Evolutionary conservation across 2,888 invertebrate genomes (phyloP).

Genomic region (Terebella lapidaria): DNA sequence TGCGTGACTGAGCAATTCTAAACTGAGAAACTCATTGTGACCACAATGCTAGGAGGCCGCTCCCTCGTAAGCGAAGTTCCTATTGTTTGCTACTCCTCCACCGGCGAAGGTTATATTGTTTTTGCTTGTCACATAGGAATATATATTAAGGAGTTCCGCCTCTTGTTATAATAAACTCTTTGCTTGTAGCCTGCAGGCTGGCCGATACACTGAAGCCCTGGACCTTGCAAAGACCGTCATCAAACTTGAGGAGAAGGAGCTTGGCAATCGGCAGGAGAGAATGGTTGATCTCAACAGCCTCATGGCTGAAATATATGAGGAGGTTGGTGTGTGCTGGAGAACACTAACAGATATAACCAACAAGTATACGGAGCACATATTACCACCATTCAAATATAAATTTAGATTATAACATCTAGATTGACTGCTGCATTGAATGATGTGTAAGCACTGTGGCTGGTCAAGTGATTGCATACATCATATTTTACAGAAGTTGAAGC

Average conservation of each 20-base stretch:
- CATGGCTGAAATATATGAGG: constrained; percentile 51
- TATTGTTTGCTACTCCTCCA: no score
- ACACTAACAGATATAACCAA: background rate
- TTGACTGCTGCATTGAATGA: background rate
- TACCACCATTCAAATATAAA: no score
- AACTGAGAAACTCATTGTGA: no score
- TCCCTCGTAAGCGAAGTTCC: no score
- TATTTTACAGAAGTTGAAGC: constrained; percentile 45
- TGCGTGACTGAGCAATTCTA: no score
- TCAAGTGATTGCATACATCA: background rate
- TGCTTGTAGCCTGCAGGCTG: constrained; percentile 42
- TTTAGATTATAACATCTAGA: background rate
- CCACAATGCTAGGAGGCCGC: no score
- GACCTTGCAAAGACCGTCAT: constrained; percentile 46
- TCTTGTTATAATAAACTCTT: no score
- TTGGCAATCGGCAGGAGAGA: constrained; percentile 44
- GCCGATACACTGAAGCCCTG: constrained; percentile 45
- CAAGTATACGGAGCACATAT: background rate
- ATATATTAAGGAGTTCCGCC: no score
- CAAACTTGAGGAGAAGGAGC: constrained; percentile 49
- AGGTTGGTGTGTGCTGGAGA: constrained; percentile 28
- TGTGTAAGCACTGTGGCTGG: background rate
- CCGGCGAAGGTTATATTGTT: no score
- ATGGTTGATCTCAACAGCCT: constrained; percentile 50
- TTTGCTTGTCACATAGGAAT: no score